phyloP scores from a whole-genome alignment of 1,140 invertebrate species.

The Acromyrmex charruanus region DNA sequence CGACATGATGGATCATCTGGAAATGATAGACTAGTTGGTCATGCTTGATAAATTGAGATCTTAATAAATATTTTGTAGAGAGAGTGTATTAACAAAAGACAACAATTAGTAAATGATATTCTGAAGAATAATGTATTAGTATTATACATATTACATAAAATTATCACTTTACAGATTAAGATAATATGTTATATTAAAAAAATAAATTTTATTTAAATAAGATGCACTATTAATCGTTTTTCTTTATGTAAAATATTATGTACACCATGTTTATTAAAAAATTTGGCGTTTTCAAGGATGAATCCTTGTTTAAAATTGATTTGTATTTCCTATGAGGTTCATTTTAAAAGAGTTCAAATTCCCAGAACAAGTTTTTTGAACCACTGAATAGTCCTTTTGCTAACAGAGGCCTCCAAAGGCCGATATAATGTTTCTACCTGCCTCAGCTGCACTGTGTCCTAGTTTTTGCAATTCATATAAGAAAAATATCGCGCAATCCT shows the following conservation, averaged over 20 bases:
- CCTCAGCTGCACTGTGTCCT: not conserved
- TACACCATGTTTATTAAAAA: not conserved
- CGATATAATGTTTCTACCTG: slow-evolving; percentile 20
- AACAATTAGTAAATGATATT: not conserved
- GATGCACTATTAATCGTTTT: not conserved
- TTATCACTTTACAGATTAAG: not conserved
- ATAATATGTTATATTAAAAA: not conserved
- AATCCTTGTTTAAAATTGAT: not conserved
- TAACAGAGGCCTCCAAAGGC: not conserved
- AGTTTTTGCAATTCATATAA: slow-evolving; percentile 2
- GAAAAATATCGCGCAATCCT: not conserved
- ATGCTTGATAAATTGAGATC: slow-evolving; percentile 37
- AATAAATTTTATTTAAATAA: not conserved
- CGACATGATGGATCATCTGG: slow-evolving; percentile 25
- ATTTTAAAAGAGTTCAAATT: not conserved
- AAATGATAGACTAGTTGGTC: slow-evolving; percentile 18
- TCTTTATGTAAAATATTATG: not conserved
- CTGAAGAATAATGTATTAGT: not conserved
- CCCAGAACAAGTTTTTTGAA: not conserved
- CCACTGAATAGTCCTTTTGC: not conserved
- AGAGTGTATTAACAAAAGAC: not conserved
- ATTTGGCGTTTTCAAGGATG: not conserved
- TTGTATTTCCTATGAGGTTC: not conserved
- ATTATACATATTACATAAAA: not conserved
- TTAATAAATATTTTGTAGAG: slow-evolving; percentile 23